Evolutionary conservation across 2,888 invertebrate genomes (phyloP), one percentile per base, ranked within the genome.

Genomic region (Orchesellides sinensis): DNA sequence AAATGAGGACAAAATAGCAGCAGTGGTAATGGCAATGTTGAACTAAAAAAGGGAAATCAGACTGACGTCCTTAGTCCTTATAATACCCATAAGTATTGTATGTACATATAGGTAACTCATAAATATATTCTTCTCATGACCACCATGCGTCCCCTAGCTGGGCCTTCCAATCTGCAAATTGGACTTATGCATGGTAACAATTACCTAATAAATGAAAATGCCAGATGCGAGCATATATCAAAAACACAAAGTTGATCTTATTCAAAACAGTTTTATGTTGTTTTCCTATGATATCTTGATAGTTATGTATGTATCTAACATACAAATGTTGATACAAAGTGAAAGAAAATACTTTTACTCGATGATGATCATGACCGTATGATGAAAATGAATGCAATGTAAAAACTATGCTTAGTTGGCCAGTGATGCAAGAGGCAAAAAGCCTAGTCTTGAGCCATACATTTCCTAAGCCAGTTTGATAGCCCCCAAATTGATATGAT

Each of bases 401-500:
- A n/a, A n/a, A n/a, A n/a, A n/a, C n/a, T n/a, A n/a, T n/a, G n/a
- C n/a, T n/a, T n/a, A n/a, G n/a, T n/a, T n/a, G n/a, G n/a, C n/a
- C n/a, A n/a, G n/a, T n/a, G n/a, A n/a, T n/a, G n/a, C n/a, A n/a
- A n/a, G n/a, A n/a, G n/a, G n/a, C n/a, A n/a, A n/a, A n/a, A n/a
- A n/a, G n/a, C n/a, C n/a, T n/a, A n/a, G n/a, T n/a, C n/a, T n/a
- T n/a, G n/a, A n/a, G 54, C 40, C 59, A 77, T 68, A 29, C 66
- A 68, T 69, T 77, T 61, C 68, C 35, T 47, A 77, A 59, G 32
- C 10, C 25, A 47, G 25, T 25, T 56, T 54, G 54, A 52, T 56
- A 35, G 65, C 35, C 54, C n/a, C n/a, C 23, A 66, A 75, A 65
- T 66, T 75, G 45, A 75, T 74, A 63, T 77, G 77, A 68, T 68